Base-by-base conservation (phyloP, 2,888 invertebrate genomes). In the Palloptera scutellata region DNA sequence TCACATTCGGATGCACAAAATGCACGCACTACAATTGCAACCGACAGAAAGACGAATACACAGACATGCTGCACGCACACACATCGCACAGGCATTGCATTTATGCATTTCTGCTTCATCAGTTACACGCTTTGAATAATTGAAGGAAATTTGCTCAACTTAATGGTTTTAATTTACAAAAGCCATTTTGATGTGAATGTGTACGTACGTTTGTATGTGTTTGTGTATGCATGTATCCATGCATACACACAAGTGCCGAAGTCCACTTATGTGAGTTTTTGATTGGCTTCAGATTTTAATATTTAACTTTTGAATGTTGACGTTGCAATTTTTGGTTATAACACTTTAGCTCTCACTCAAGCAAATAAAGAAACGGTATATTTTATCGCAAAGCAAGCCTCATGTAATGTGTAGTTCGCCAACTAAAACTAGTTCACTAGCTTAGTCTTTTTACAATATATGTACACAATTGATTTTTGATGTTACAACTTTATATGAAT, bases 71-170 rank as follows among this genome's bases (percentile, higher is more conserved):
- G 8, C 13, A 48, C 15, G 48, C 15, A 48, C 77, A 77, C 74
- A 71, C 74, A 61, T 19, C 40, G 74, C 74, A 76, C 78, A 77
- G 61, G 48, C 20, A 42, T 30, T 61, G 69, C 68, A 60, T 60
- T 61, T 66, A 70, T 63, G 65, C 72, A 77, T 75, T 80, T 79
- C 75, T 78, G 78, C 80, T 79, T 78, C 79, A 79, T 79, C 79
- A 80, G 79, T 79, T 79, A 80, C 80, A 79, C 78, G 79, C 76
- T 77, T 76, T 79, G 79, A 79, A 79, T 79, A 79, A 79, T 79
- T 79, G 78, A 80, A 74, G 78, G 76, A 76, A 75, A 76, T 76
- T 77, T 76, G 64, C 59, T 55, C 70, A 66, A 62, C 62, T 68
- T 68, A 68, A 68, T 68, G 68, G 61, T 68, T 64, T 54, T 61